Evolutionary conservation across 2,888 invertebrate species (phyloP).

Genomic region (Parascotia fuliginaria): DNA sequence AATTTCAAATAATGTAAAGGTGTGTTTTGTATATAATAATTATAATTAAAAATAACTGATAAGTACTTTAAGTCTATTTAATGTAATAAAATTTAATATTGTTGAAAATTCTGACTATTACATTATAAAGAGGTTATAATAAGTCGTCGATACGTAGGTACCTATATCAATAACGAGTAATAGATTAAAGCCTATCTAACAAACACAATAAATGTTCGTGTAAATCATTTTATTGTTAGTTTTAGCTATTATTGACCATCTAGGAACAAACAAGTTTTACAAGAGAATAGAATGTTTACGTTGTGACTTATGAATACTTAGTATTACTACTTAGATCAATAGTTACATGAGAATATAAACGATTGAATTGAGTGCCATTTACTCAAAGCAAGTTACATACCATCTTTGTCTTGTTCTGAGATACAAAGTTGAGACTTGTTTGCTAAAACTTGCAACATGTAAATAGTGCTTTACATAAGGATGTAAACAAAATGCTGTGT

Average conservation of each 20-base stretch:
- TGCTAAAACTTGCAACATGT: background rate
- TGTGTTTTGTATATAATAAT: constrained; percentile 48
- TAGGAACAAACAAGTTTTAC: constrained; percentile 19
- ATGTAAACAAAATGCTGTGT: too few species aligned
- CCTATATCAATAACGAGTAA: constrained; percentile 57
- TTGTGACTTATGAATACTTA: constrained; percentile 30
- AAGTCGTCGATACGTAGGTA: constrained; percentile 46
- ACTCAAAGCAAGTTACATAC: background rate
- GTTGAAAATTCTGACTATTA: constrained; percentile 67
- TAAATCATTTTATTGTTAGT: constrained; percentile 8
- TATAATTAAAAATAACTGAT: constrained; percentile 47
- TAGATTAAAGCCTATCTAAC: constrained; percentile 52
- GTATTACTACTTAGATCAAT: constrained; percentile 22
- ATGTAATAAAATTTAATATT: constrained; percentile 54
- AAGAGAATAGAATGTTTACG: constrained; percentile 16
- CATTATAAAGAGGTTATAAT: constrained; percentile 66
- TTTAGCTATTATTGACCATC: constrained; percentile 14
- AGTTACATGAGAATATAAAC: constrained; percentile 14
- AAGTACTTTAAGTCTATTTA: constrained; percentile 54
- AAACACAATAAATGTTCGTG: constrained; percentile 22
- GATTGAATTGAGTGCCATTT: constrained; percentile 2
- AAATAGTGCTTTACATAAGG: background rate
- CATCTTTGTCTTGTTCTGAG: too few species aligned
- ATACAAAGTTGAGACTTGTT: too few species aligned
- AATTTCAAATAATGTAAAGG: constrained; percentile 39